Percentiles rank a stretch among this genome's conserved stretches.
These are phyloP conservation scores for Diplodus sargus DNA, from an alignment of 2,797 vertebrate genomes.

Conservation along the genomic window DNA sequence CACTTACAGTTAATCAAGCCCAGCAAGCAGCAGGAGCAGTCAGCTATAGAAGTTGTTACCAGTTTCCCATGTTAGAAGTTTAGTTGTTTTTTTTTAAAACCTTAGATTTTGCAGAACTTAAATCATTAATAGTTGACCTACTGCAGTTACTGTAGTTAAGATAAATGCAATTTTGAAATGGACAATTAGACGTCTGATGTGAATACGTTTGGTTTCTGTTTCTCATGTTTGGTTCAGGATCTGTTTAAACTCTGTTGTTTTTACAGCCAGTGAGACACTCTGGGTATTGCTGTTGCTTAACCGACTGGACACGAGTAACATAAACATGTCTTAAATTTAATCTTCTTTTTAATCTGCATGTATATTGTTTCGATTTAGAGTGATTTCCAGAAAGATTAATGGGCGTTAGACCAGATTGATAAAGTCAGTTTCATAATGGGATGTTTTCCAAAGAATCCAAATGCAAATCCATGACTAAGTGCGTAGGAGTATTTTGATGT, in stretches of 20 bases:
- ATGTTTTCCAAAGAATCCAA: neutral
- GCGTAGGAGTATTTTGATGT: neutral
- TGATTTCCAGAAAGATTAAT: neutral
- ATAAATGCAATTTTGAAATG: neutral
- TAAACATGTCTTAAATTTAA: neutral
- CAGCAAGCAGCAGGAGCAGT: neutral
- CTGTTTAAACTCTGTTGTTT: neutral
- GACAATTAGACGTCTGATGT: neutral
- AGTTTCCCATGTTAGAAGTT: neutral
- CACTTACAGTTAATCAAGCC: neutral
- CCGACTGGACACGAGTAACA: too few relatives aligned
- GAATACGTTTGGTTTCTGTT: constrained; percentile 12
- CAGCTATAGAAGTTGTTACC: neutral
- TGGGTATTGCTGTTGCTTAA: too few relatives aligned
- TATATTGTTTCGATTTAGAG: neutral
- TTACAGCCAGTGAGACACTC: neutral
- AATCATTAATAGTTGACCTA: too few relatives aligned
- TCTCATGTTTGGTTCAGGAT: neutral
- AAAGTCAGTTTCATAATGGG: neutral
- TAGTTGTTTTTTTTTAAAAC: neutral
- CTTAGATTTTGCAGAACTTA: neutral
- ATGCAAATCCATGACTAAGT: neutral
- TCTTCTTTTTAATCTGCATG: neutral
- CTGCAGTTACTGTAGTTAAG: neutral
- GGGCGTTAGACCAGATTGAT: neutral